phyloP scores from a whole-genome alignment of 2,888 invertebrate genomes.

The Drosophila borealis region DNA sequence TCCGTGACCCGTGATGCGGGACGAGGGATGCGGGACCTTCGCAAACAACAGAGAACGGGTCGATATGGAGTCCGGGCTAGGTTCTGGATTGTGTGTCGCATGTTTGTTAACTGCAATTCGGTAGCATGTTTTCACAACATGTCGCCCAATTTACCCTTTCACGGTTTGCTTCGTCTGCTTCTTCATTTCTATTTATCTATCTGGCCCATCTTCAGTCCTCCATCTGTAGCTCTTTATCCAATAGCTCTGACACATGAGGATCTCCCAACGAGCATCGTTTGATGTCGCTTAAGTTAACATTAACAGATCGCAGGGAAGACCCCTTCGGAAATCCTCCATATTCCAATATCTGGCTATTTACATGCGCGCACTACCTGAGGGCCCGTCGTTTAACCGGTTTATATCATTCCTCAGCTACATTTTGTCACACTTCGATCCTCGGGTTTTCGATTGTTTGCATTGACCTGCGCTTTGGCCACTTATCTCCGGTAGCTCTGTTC shows the following conservation, averaged over 20 bases:
- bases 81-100: slow-evolving; percentile 45
- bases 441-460: slow-evolving; percentile 23
- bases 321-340: too few relatives aligned
- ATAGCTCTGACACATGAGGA: neutral
- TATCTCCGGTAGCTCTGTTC: slow-evolving; percentile 51
- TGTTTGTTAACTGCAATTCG: slow-evolving; percentile 77
- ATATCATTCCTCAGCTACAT: neutral
- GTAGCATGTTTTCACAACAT: slow-evolving; percentile 84
- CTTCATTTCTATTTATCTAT: slow-evolving; percentile 38
- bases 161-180: slow-evolving; percentile 38
- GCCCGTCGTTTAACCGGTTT: neutral
- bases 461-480: slow-evolving; percentile 29
- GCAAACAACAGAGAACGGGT: slow-evolving; percentile 22
- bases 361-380: slow-evolving; percentile 7
- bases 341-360: neutral
- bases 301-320: neutral
- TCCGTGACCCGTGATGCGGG: slow-evolving; percentile 7
- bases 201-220: slow-evolving; percentile 2
- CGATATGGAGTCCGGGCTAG: neutral
- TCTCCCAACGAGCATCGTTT: slow-evolving; percentile 38
- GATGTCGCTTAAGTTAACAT: slow-evolving; percentile 18
- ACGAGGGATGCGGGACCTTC: neutral
- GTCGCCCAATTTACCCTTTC: slow-evolving; percentile 82
- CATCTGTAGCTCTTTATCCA: neutral
- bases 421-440: slow-evolving; percentile 44